phyloP scores from a whole-genome alignment of 2,888 invertebrate genomes.

The Dioctria linearis region DNA sequence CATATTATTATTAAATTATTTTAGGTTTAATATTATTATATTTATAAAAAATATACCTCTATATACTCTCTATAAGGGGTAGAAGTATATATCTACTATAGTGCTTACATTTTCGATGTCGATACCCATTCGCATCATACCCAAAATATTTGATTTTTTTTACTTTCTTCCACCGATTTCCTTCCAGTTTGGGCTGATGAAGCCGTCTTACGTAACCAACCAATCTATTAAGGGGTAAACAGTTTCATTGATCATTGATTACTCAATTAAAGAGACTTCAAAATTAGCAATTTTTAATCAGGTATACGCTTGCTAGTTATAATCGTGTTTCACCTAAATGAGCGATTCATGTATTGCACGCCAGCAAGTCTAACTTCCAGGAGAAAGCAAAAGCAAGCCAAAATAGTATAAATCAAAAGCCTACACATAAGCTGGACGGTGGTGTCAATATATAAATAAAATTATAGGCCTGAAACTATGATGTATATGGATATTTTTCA shows the following conservation, averaged over 20 bases:
- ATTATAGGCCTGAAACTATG: neutral
- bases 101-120: no score
- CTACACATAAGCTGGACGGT: neutral
- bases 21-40: no score
- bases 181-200: no score
- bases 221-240: neutral
- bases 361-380: neutral
- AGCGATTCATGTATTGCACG: neutral
- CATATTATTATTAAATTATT: no score
- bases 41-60: no score
- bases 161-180: no score
- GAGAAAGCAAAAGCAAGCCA: conserved; percentile 2
- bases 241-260: neutral
- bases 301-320: neutral
- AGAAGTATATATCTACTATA: no score
- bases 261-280: neutral
- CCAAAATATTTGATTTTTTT: no score
- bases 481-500: conserved; percentile 4
- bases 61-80: no score
- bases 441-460: neutral
- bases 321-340: neutral
- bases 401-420: neutral
- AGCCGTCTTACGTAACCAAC: neutral
- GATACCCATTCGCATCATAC: no score
- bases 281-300: neutral